Evolutionary conservation across 2,113 vertebrate species (phyloP).

Genomic region (Opisthocomus hoazin): DNA sequence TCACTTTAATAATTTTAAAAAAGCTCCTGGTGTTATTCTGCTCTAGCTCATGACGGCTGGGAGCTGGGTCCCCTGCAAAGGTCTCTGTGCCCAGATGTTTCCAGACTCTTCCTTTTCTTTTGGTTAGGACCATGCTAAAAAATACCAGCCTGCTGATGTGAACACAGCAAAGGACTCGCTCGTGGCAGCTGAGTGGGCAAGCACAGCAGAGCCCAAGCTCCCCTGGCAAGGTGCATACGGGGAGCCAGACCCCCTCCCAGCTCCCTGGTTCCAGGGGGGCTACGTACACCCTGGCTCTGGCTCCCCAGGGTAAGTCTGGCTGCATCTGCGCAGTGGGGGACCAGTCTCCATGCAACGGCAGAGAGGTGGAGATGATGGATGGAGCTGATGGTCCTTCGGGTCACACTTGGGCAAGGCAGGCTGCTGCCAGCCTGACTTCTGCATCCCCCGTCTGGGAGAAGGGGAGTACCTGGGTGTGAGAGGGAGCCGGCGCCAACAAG

Average conservation of each 20-base stretch:
- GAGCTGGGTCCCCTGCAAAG: background rate
- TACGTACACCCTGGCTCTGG: background rate
- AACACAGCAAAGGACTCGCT: background rate
- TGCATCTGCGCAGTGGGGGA: background rate
- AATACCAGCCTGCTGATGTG: background rate
- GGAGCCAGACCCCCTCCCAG: background rate
- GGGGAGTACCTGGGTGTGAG: background rate
- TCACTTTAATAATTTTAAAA: background rate
- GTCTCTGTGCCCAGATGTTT: background rate
- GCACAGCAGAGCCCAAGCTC: background rate
- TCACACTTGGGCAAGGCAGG: no score
- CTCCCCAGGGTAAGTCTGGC: background rate
- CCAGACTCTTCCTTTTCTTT: background rate
- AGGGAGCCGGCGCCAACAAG: background rate
- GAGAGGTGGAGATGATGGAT: background rate
- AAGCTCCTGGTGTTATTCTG: background rate
- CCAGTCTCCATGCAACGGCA: fast-evolving
- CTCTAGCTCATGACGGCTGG: background rate
- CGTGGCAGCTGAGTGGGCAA: background rate
- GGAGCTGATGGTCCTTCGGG: background rate
- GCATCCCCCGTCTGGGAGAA: background rate
- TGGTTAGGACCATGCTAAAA: background rate
- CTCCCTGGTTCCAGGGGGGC: fast-evolving
- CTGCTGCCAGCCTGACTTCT: background rate
- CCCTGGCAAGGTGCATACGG: fast-evolving